Conservation (phyloP, 2,113 vertebrate species). For the Crypturellus undulatus region DNA sequence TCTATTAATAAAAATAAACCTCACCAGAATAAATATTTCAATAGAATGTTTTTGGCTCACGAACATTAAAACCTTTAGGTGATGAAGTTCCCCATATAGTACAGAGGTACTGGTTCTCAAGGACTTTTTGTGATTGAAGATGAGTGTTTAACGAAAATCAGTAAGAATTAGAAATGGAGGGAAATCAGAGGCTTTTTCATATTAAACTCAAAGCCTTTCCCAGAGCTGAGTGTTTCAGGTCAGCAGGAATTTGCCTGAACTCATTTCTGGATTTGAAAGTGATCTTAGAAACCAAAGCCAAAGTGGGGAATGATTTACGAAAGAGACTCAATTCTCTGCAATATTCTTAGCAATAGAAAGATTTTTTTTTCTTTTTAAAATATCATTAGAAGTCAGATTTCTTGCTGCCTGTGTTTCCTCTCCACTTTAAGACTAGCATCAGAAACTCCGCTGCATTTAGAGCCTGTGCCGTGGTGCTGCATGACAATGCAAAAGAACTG, state of each 20-base stretch:
- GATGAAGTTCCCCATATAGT: neutral
- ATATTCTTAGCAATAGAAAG: conserved; percentile 33
- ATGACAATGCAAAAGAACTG: neutral
- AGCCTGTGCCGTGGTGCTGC: neutral
- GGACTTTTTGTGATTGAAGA: conserved; percentile 25
- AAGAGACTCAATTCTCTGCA: conserved; percentile 27
- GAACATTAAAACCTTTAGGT: neutral
- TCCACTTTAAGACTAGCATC: neutral
- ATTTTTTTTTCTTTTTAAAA: conserved; percentile 29
- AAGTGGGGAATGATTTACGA: conserved; percentile 34
- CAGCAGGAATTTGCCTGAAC: conserved; percentile 60
- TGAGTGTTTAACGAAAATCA: conserved; percentile 43
- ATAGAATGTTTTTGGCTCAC: neutral
- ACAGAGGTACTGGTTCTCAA: neutral
- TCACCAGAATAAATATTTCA: neutral
- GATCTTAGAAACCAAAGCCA: conserved; percentile 61
- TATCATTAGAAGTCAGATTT: neutral
- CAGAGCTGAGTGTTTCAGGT: conserved; percentile 54
- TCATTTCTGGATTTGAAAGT: conserved; percentile 64
- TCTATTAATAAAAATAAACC: neutral
- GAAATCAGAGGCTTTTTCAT: conserved; percentile 45
- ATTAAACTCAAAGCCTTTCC: conserved; percentile 59
- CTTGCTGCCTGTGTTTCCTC: neutral
- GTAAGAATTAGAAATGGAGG: conserved; percentile 53
- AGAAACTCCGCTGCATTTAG: neutral